These are phyloP conservation scores for Andrena hattorfiana DNA, from an alignment of 2,888 invertebrate genomes.

Conservation along the genomic window DNA sequence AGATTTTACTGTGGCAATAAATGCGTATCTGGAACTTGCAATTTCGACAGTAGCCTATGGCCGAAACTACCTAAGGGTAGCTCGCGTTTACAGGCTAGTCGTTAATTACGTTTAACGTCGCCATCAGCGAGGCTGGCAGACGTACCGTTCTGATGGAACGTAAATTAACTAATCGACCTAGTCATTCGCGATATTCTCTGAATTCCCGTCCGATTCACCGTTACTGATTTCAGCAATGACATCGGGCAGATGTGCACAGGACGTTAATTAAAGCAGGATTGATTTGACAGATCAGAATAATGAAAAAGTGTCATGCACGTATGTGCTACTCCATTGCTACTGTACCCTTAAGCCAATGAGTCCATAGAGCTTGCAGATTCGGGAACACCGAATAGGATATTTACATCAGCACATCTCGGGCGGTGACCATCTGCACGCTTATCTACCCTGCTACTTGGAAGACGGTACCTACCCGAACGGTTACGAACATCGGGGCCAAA, in stretches of 20 bases:
- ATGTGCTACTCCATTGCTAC: too few species aligned
- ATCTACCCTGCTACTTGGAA: constrained; percentile 1
- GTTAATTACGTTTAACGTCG: constrained; percentile 74
- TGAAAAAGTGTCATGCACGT: background rate
- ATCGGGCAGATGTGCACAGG: too few species aligned
- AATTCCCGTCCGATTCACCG: constrained; percentile 30
- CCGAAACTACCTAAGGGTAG: constrained; percentile 55
- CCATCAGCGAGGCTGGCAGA: constrained; percentile 59
- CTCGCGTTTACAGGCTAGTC: constrained; percentile 61
- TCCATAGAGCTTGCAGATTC: background rate
- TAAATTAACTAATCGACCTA: constrained; percentile 73
- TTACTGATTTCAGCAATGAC: constrained; percentile 21
- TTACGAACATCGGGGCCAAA: constrained; percentile 33
- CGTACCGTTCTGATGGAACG: constrained; percentile 66
- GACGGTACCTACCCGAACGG: constrained; percentile 34
- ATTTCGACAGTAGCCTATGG: constrained; percentile 36
- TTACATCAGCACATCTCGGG: constrained; percentile 15
- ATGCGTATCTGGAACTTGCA: constrained; percentile 20
- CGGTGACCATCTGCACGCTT: background rate
- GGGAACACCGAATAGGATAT: constrained; percentile 18
- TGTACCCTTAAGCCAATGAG: background rate
- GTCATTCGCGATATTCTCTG: constrained; percentile 53
- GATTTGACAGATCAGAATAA: background rate
- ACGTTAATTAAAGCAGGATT: background rate
- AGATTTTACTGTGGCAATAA: constrained; percentile 25